Base-by-base conservation (phyloP, 2,797 vertebrate genomes). In the Xiphorhynchus erythropygius region DNA sequence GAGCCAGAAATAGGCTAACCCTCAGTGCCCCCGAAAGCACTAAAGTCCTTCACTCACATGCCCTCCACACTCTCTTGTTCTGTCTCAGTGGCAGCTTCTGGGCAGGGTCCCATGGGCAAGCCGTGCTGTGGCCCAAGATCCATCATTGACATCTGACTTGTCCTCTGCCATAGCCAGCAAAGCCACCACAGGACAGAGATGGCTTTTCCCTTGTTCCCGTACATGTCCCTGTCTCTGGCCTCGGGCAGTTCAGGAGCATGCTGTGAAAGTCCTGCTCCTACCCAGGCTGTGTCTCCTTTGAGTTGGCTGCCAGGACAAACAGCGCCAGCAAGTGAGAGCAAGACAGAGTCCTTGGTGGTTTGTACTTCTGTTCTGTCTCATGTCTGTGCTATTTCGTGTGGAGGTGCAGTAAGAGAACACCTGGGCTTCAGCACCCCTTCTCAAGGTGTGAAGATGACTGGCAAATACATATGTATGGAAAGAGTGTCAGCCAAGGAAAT, bases 1-100 rank as follows among this genome's bases (percentile, higher is more conserved):
- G 28, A 96, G 87, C 81, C 90, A 94, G 83, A 91, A 97, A 90
- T 88, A 96, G 85, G 88, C 86, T 76, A 86, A 86, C 24, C 23
- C 84, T 85, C 57, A 53, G 68, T 0, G 2, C 59, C 8, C 42
- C 67, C 0, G 8, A 69, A 50, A 94, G 63, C 68, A 67, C 44
- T 65, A n/a, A 88, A 55, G 46, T 67, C 67, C 92, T 96, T 94
- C 71, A 73, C 46, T 93, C 68, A 60, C 65, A 62, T 64, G 50
- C 65, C 91, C 63, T 84, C 0, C 0, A 49, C 7, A 9, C 24
- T 42, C 46, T 60, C 59, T 59, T 67, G 30, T 49, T 93, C 42
- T 79, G 21, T 62, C 75, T 94, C 80, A 56, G 49, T 21, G 14
- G 67, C 50, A 69, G 68, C 50, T 93, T 42, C 73, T 2, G 13